Evolutionary conservation across 2,888 invertebrate genomes (phyloP).

Genomic region (Hesperia comma): DNA sequence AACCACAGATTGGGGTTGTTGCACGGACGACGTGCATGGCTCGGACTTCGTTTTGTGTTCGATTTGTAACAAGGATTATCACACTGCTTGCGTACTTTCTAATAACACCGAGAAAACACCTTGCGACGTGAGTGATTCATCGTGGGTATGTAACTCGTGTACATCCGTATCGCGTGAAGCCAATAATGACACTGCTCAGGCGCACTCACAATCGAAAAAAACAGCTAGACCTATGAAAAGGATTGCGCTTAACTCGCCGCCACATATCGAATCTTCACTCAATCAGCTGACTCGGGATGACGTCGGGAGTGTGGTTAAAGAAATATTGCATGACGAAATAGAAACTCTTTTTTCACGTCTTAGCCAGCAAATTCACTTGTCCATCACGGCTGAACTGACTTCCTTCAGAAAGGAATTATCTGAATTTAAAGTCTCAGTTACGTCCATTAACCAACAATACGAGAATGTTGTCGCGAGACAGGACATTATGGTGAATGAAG

Average conservation of each 20-base stretch:
- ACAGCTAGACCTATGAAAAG: not conserved
- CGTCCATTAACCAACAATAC: not conserved
- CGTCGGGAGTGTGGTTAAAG: not conserved
- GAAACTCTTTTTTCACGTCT: not conserved
- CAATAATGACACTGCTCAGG: slow-evolving; percentile 7
- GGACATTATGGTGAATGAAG: not conserved
- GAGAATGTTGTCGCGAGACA: not conserved
- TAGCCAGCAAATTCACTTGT: slow-evolving; percentile 6
- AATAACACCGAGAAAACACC: too few species aligned
- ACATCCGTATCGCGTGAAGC: not conserved
- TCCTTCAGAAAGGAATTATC: not conserved
- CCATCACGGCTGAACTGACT: slow-evolving; percentile 2
- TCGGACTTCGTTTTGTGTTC: slow-evolving; percentile 3
- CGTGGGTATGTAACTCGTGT: not conserved
- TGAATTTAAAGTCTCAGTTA: not conserved
- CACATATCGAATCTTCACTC: not conserved
- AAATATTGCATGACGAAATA: slow-evolving; percentile 9
- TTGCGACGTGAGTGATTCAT: not conserved
- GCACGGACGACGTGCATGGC: not conserved
- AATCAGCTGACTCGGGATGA: slow-evolving; percentile 9
- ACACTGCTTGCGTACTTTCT: not conserved
- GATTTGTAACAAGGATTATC: slow-evolving; percentile 4
- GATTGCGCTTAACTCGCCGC: slow-evolving; percentile 3
- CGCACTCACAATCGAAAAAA: not conserved
- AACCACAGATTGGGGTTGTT: slow-evolving; percentile 11